Evolutionary conservation across 1,140 invertebrate species (phyloP).

Genomic region (Campodea augens): DNA sequence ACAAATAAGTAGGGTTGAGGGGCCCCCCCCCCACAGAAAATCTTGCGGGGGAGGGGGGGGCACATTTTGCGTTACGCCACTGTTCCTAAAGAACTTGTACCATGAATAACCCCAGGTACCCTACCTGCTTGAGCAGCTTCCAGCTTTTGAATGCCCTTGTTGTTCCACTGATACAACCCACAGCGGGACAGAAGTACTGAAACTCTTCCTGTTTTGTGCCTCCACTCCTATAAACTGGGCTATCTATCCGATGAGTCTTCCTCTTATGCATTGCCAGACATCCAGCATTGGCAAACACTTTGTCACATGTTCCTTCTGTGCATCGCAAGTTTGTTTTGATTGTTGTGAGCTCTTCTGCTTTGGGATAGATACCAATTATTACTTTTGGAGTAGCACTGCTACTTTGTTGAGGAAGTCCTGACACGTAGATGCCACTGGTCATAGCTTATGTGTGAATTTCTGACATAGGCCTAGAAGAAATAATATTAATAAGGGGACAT

Average conservation of each 20-base stretch:
- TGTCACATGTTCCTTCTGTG: background rate
- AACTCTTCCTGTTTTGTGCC: background rate
- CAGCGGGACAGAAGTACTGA: conserved; percentile 24
- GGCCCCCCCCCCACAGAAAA: no score
- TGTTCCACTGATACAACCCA: conserved; percentile 20
- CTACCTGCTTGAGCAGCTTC: conserved; percentile 29
- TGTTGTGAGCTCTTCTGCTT: background rate
- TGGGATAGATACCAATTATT: background rate
- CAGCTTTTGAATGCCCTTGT: conserved; percentile 23
- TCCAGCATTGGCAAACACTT: background rate
- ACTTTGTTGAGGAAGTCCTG: background rate
- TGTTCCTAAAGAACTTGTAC: no score
- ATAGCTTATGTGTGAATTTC: background rate
- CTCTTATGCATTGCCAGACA: background rate
- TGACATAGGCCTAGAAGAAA: background rate
- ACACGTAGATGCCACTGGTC: background rate
- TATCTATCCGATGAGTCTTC: background rate
- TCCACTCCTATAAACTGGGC: background rate
- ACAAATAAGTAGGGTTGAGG: no score
- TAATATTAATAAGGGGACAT: background rate
- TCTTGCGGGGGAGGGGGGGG: no score
- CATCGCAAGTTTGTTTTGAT: background rate
- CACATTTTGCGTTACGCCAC: no score
- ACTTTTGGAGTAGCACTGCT: no score
- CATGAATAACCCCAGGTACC: no score